A percentile compares a stretch with the other conserved stretches of the same genome.
phyloP scores from a whole-genome alignment of 1,140 invertebrate species.

The Babylonia areolata region DNA sequence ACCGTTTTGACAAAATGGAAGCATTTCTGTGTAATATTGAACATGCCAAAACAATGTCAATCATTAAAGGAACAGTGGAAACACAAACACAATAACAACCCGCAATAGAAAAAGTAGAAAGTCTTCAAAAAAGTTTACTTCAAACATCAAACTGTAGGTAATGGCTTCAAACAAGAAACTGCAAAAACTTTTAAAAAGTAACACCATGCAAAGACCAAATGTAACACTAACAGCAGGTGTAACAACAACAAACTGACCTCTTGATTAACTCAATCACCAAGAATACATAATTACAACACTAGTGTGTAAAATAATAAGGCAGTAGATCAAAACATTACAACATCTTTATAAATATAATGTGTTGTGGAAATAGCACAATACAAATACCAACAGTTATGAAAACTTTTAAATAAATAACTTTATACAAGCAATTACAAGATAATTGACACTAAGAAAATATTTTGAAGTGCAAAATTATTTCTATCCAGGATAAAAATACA shows the following conservation, averaged over 20 bases:
- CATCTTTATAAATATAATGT: background rate
- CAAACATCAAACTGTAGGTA: background rate
- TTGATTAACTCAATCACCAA: constrained; percentile 1
- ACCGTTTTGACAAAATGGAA: constrained; percentile 36
- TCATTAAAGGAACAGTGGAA: background rate
- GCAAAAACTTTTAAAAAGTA: constrained; percentile 4
- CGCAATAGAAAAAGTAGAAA: constrained; percentile 2
- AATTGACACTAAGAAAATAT: background rate
- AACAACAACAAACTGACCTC: background rate
- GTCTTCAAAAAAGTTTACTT: background rate
- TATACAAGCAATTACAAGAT: background rate
- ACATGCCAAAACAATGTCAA: background rate
- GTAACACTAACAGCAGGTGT: background rate
- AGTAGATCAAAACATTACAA: background rate
- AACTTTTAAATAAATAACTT: background rate
- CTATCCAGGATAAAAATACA: background rate
- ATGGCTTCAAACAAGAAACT: constrained; percentile 22
- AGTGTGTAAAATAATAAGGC: constrained; percentile 5
- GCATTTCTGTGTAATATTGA: constrained; percentile 18
- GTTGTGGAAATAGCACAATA: background rate
- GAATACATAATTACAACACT: constrained; percentile 15
- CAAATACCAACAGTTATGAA: constrained; percentile 1
- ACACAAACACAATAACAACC: background rate
- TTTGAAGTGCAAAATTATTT: background rate
- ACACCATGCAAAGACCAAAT: constrained; percentile 34